These are phyloP conservation scores for Colletes gigas DNA, from an alignment of 1,140 invertebrate genomes.

Conservation along the genomic window DNA sequence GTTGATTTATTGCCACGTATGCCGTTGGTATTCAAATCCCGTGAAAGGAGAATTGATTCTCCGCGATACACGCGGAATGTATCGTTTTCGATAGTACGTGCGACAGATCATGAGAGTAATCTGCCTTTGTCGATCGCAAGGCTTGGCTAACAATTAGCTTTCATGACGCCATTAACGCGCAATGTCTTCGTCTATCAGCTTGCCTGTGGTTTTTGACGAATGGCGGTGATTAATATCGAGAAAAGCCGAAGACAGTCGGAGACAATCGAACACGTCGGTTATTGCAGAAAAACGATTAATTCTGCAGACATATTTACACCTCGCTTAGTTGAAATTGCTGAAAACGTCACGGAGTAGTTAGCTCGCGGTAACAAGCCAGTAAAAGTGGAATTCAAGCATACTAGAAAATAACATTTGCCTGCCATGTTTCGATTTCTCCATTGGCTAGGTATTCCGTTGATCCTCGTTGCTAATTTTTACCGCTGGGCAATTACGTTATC, in stretches of 20 bases:
- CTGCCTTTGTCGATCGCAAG: neutral
- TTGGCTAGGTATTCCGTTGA: neutral
- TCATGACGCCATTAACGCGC: neutral
- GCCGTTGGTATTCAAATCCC: too few species aligned
- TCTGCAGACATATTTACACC: too few species aligned
- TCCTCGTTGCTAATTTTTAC: neutral
- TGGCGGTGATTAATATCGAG: neutral
- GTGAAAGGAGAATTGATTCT: neutral
- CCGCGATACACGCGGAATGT: neutral
- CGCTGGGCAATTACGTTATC: neutral
- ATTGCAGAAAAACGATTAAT: too few species aligned
- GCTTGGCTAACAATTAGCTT: neutral
- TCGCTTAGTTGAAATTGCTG: neutral
- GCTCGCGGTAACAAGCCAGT: neutral
- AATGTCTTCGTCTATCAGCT: neutral
- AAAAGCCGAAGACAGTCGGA: neutral
- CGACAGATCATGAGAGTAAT: neutral
- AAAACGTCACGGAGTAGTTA: neutral
- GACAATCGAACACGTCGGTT: neutral
- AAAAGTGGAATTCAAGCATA: neutral
- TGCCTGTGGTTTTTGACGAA: neutral
- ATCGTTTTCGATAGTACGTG: neutral
- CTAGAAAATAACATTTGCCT: neutral
- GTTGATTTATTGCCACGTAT: too few species aligned
- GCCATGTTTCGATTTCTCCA: constrained; percentile 3